Percentiles rank a stretch among this genome's conserved stretches.
These are phyloP conservation scores for Tretioscincus oriximinensis DNA, from an alignment of 2,113 vertebrate genomes.

Conservation along the genomic window DNA sequence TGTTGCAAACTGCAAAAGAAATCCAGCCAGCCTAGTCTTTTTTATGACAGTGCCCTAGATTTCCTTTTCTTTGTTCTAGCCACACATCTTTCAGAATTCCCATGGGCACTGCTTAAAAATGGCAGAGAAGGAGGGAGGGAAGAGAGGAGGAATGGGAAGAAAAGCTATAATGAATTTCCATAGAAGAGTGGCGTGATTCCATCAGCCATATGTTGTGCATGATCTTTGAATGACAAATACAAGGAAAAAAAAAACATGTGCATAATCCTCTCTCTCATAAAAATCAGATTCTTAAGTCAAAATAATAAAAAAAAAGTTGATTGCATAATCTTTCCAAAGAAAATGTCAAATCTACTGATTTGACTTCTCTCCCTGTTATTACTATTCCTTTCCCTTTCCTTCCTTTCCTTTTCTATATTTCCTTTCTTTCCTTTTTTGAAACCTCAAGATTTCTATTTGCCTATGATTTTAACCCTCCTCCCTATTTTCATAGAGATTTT, in stretches of 20 bases:
- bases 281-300: conserved; percentile 13
- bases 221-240: conserved; percentile 29
- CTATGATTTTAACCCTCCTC: too few relatives aligned
- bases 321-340: conserved; percentile 7
- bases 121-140: conserved; percentile 3
- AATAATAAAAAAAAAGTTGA: conserved; percentile 10
- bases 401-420: neutral
- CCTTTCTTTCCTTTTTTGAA: neutral
- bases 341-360: conserved; percentile 19
- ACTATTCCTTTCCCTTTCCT: too few relatives aligned
- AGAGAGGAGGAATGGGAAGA: neutral
- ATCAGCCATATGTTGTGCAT: neutral
- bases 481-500: conserved; percentile 19
- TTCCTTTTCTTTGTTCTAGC: conserved; percentile 67
- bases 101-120: conserved; percentile 43
- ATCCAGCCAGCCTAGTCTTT: conserved; percentile 30
- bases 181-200: conserved; percentile 14
- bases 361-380: too few relatives aligned
- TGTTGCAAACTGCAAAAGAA: conserved; percentile 51
- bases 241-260: neutral
- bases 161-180: conserved; percentile 24
- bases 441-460: too few relatives aligned
- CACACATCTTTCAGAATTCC: conserved; percentile 53
- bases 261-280: conserved; percentile 1
- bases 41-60: conserved; percentile 67